These are phyloP conservation scores for Meandrina meandrites DNA, from an alignment of 92 coral and sea anemone species.

Conservation along the genomic window DNA sequence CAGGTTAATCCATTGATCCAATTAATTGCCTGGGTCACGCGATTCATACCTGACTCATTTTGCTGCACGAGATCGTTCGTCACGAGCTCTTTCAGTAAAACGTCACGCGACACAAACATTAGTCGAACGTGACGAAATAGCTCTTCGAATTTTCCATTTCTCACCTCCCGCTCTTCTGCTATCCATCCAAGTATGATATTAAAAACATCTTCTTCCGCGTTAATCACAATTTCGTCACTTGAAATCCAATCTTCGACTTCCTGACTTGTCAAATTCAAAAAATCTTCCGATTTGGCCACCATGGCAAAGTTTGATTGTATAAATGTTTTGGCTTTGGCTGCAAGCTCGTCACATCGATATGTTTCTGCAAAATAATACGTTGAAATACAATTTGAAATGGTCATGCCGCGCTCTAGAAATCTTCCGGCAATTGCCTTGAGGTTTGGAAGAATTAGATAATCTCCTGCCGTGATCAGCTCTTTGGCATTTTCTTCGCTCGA, in stretches of 20 bases:
- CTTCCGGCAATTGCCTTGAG: neutral
- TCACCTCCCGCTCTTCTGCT: too few species aligned
- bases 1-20: neutral
- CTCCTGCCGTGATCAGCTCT: neutral
- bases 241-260: too few species aligned
- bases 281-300: too few species aligned
- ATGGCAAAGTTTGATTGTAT: too few species aligned
- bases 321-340: too few species aligned
- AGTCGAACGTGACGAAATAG: constrained; percentile 16
- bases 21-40: neutral
- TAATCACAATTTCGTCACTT: too few species aligned
- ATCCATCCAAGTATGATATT: too few species aligned
- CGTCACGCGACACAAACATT: neutral
- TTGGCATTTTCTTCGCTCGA: neutral
- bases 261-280: too few species aligned
- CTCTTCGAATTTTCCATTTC: neutral
- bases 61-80: neutral
- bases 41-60: neutral
- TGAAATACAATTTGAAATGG: neutral
- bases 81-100: neutral
- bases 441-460: neutral
- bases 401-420: neutral
- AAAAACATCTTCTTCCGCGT: too few species aligned
- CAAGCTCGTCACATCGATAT: too few species aligned
- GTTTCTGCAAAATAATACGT: too few species aligned